phyloP scores from a whole-genome alignment of 1,140 invertebrate genomes.

The Parasteatoda tepidariorum region DNA sequence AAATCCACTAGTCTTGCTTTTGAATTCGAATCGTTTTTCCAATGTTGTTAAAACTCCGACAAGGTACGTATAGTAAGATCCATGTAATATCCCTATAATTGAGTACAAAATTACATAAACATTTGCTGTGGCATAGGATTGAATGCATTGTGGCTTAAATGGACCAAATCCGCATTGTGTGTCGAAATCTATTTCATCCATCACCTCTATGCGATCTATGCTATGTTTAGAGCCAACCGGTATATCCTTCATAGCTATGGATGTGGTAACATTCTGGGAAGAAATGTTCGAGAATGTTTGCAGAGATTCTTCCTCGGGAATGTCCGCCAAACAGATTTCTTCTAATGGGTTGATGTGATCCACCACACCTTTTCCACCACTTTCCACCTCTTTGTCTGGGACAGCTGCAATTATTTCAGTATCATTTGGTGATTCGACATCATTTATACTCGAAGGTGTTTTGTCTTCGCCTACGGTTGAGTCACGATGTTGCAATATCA shows the following conservation, averaged over 20 bases:
- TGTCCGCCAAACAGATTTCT: too few species aligned
- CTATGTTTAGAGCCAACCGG: background rate
- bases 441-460: too few species aligned
- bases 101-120: slow-evolving; percentile 80
- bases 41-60: slow-evolving; percentile 82
- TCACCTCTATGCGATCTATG: background rate
- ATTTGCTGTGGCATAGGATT: slow-evolving; percentile 80
- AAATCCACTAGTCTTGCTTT: slow-evolving; percentile 78
- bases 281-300: background rate
- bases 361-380: background rate
- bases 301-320: background rate
- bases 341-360: too few species aligned
- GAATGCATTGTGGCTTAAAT: slow-evolving; percentile 70
- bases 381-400: background rate
- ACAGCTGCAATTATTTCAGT: too few species aligned
- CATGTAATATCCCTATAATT: slow-evolving; percentile 78
- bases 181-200: slow-evolving; percentile 2
- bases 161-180: slow-evolving; percentile 38
- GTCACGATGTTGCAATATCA: background rate
- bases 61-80: slow-evolving; percentile 81
- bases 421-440: too few species aligned
- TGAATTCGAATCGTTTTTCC: slow-evolving; percentile 84
- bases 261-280: background rate
- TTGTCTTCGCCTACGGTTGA: background rate
- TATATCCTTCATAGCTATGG: background rate